Conservation (phyloP, 2,888 invertebrate genomes). For the Rhodophaea formosa region DNA sequence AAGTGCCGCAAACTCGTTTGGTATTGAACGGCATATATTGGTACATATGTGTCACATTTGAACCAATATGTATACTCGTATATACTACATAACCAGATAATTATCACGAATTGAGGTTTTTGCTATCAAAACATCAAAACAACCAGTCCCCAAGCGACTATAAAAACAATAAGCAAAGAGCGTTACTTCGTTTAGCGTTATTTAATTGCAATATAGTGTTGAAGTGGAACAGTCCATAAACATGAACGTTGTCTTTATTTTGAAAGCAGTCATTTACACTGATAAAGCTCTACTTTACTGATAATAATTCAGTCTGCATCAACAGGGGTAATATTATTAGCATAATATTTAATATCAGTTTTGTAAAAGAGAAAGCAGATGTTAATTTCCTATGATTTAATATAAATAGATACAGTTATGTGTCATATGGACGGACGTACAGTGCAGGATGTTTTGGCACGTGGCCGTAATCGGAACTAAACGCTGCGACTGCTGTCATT, state of each 20-base stretch:
- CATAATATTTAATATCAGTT: background rate
- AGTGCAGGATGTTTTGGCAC: no score
- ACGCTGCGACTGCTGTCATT: no score
- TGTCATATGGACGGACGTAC: no score
- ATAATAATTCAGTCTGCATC: background rate
- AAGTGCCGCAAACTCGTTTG: background rate
- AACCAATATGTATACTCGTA: no score
- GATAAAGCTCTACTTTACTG: constrained; percentile 1
- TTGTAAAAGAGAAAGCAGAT: background rate
- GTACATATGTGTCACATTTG: no score
- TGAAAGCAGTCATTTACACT: constrained; percentile 6
- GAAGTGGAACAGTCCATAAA: constrained; percentile 7
- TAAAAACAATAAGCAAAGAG: background rate
- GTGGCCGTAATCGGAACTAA: no score
- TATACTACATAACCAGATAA: background rate
- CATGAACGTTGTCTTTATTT: constrained; percentile 11
- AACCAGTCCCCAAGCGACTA: background rate
- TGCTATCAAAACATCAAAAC: background rate
- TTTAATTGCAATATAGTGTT: background rate
- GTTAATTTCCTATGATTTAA: background rate
- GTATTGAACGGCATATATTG: background rate
- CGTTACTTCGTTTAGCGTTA: background rate
- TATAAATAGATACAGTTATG: no score
- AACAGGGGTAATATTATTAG: background rate
- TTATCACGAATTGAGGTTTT: background rate